Evolutionary conservation across 2,113 vertebrate genomes (phyloP).

Genomic region (Sander lucioperca): DNA sequence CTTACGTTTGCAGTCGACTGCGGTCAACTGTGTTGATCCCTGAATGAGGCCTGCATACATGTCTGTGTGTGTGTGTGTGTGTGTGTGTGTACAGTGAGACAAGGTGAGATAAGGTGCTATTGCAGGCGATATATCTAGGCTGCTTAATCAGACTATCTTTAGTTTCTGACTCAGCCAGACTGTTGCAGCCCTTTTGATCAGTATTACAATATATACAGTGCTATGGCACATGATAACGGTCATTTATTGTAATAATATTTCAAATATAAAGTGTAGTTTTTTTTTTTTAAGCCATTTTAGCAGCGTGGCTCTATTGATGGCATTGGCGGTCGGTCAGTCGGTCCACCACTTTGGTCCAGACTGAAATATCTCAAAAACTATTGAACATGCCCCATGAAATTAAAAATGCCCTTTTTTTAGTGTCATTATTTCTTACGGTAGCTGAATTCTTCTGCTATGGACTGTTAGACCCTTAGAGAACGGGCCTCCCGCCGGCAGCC

Average conservation of each 20-base stretch:
- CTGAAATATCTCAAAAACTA: background rate
- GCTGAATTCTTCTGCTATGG: too few species aligned
- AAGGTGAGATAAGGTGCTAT: background rate
- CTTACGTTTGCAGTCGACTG: constrained; percentile 16
- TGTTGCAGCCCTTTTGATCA: background rate
- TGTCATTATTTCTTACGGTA: background rate
- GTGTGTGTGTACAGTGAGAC: background rate
- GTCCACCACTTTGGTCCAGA: background rate
- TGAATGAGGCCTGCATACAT: constrained; percentile 6
- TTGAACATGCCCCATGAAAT: background rate
- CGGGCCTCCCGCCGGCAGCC: too few species aligned
- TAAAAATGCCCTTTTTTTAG: background rate
- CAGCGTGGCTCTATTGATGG: background rate
- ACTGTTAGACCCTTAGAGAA: too few species aligned
- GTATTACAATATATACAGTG: background rate
- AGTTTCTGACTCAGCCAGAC: background rate
- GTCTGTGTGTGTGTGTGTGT: background rate
- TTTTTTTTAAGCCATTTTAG: background rate
- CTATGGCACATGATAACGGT: background rate
- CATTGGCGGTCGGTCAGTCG: background rate
- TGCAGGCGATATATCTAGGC: background rate
- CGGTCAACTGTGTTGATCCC: constrained; percentile 21
- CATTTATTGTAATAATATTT: background rate
- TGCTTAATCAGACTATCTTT: background rate
- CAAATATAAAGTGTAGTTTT: background rate